Percentiles rank a stretch among this genome's conserved stretches.
Evolutionary conservation across 2,797 vertebrate genomes (phyloP).

Genomic region (Australoheros facetus): DNA sequence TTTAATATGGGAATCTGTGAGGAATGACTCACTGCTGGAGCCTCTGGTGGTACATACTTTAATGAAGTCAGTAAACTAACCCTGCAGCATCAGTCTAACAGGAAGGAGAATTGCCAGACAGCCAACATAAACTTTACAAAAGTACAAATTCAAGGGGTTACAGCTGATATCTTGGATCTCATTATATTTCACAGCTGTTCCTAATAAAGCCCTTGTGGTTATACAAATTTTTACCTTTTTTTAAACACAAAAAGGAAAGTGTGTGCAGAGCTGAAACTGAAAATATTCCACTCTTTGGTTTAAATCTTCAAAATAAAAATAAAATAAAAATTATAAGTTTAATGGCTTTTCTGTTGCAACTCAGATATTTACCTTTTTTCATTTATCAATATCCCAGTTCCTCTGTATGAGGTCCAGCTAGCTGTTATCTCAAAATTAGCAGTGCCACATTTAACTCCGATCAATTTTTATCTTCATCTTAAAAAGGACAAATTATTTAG

Average conservation of each 20-base stretch:
- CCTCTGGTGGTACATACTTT: background rate
- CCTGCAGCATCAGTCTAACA: background rate
- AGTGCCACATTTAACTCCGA: background rate
- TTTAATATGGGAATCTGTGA: too few relatives aligned
- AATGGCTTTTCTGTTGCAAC: background rate
- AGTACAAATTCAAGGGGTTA: too few relatives aligned
- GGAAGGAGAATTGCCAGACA: background rate
- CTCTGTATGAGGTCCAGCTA: fast-evolving
- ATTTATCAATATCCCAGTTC: background rate
- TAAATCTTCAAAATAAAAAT: background rate
- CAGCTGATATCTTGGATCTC: too few relatives aligned
- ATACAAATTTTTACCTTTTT: background rate
- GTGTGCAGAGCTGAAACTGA: background rate
- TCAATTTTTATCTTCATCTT: background rate
- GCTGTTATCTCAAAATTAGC: background rate
- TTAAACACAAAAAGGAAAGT: background rate
- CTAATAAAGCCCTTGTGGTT: background rate
- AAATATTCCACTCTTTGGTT: background rate
- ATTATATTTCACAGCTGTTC: background rate
- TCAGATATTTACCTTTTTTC: background rate
- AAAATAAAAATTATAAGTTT: background rate
- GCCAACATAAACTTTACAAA: background rate
- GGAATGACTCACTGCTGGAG: too few relatives aligned
- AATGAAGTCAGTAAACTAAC: background rate
- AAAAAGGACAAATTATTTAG: background rate